These are phyloP conservation scores for Sapayoa aenigma DNA, from an alignment of 2,113 vertebrate species.

Conservation along the genomic window DNA sequence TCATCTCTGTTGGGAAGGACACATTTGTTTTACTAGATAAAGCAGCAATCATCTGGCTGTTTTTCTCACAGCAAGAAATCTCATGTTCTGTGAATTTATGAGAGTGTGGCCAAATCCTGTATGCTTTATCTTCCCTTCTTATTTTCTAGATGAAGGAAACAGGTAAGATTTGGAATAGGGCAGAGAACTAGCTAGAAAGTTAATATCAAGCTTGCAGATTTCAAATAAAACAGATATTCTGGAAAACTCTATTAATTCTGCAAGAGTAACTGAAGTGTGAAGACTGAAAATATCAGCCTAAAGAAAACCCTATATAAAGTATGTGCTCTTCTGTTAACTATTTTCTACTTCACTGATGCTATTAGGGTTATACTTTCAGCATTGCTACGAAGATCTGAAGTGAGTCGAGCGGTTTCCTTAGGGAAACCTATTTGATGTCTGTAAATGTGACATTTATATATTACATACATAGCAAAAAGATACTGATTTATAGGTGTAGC, in stretches of 20 bases:
- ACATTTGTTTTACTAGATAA: slow-evolving; percentile 49
- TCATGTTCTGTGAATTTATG: background rate
- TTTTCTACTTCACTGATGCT: background rate
- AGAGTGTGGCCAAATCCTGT: background rate
- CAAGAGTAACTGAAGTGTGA: background rate
- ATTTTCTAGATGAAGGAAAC: background rate
- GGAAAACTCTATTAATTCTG: background rate
- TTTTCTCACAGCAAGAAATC: slow-evolving; percentile 22
- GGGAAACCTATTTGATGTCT: background rate
- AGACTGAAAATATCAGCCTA: background rate
- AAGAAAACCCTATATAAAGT: background rate
- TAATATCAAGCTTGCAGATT: background rate
- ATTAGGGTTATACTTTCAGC: background rate
- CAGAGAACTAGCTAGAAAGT: background rate
- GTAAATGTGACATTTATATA: background rate
- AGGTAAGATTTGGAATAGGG: background rate
- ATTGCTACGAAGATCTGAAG: background rate
- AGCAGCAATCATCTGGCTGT: background rate
- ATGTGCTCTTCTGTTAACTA: background rate
- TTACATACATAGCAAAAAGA: background rate
- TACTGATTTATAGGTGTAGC: slow-evolving; percentile 7
- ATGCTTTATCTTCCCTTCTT: background rate
- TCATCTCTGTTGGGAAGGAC: background rate
- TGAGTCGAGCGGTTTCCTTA: background rate
- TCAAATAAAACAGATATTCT: background rate